Evolutionary conservation across 2,888 invertebrate species (phyloP).

Genomic region (Limnephilus lunatus): DNA sequence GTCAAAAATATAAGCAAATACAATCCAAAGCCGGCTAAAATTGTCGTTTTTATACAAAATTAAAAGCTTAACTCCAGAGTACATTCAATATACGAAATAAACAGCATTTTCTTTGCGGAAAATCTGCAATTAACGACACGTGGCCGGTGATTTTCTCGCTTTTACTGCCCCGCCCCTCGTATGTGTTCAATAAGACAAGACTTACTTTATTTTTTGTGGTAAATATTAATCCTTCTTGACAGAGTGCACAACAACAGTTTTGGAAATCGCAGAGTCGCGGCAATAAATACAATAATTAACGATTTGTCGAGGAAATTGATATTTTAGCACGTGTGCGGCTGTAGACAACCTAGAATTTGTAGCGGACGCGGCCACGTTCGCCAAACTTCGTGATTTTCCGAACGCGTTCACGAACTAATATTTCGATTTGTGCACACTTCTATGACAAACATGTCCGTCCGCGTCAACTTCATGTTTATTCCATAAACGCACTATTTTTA

Average conservation of each 20-base stretch:
- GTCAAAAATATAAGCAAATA: conserved; percentile 61
- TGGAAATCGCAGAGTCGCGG: not conserved
- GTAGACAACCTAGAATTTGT: conserved; percentile 63
- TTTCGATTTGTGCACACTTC: conserved; percentile 31
- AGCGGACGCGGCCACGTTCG: conserved; percentile 51
- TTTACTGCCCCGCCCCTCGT: conserved; percentile 66
- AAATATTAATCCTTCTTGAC: conserved; percentile 15
- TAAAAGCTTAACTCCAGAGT: not conserved
- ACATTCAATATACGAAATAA: conserved; percentile 4
- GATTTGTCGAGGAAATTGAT: conserved; percentile 56
- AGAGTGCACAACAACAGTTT: not conserved
- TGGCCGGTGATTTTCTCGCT: conserved; percentile 67
- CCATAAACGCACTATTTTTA: not conserved
- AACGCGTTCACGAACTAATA: conserved; percentile 36
- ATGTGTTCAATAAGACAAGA: conserved; percentile 31
- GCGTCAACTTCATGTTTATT: conserved; percentile 18
- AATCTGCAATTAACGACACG: conserved; percentile 65
- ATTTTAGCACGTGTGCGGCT: conserved; percentile 63
- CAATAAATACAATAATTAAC: not conserved
- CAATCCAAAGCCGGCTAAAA: conserved; percentile 9
- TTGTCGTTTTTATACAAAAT: not conserved
- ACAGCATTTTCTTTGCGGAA: conserved; percentile 21
- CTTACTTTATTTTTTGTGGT: conserved; percentile 25
- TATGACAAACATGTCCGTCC: not conserved
- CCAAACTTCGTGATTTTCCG: conserved; percentile 36